These are phyloP conservation scores for Apomyelois bistriatella DNA, from an alignment of 2,888 invertebrate species.

Conservation along the genomic window DNA sequence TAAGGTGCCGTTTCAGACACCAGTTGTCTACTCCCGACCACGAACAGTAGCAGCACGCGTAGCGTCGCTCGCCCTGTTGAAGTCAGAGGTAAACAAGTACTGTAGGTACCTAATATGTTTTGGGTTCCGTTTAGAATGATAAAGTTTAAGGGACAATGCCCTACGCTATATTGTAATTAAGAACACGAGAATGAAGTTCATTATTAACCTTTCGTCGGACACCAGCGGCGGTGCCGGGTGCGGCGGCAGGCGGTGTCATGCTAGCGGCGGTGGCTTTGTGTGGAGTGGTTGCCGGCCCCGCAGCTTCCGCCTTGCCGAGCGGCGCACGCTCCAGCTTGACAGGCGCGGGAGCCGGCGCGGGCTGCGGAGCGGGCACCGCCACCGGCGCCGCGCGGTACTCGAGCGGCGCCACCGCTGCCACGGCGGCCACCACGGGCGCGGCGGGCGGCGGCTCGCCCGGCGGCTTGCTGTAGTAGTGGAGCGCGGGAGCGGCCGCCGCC, in stretches of 20 bases:
- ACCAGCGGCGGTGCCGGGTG: conserved; percentile 25
- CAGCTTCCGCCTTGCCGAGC: conserved; percentile 52
- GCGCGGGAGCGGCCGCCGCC: conserved; percentile 28
- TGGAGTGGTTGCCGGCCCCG: conserved; percentile 32
- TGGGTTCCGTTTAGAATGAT: no score
- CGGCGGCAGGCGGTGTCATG: conserved; percentile 33
- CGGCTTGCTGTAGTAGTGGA: conserved; percentile 21
- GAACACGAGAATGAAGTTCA: no score
- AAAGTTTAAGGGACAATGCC: no score
- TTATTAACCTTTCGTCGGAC: conserved; percentile 24
- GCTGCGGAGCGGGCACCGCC: conserved; percentile 25
- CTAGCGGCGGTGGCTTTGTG: conserved; percentile 42
- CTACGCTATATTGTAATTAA: no score
- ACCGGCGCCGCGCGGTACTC: conserved; percentile 32
- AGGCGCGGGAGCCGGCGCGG: conserved; percentile 29
- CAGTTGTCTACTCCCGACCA: conserved; percentile 97
- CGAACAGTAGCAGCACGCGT: conserved; percentile 93
- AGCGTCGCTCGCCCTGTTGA: conserved; percentile 83
- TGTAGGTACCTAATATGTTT: no score
- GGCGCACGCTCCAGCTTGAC: conserved; percentile 63
- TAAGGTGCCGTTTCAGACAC: conserved; percentile 94
- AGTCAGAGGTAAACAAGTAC: not conserved
- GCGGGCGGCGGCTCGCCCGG: conserved; percentile 22
- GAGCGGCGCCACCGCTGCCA: conserved; percentile 41
- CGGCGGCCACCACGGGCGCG: conserved; percentile 18